phyloP scores from a whole-genome alignment of 2,113 vertebrate genomes.

The Cyprinodon tularosa region DNA sequence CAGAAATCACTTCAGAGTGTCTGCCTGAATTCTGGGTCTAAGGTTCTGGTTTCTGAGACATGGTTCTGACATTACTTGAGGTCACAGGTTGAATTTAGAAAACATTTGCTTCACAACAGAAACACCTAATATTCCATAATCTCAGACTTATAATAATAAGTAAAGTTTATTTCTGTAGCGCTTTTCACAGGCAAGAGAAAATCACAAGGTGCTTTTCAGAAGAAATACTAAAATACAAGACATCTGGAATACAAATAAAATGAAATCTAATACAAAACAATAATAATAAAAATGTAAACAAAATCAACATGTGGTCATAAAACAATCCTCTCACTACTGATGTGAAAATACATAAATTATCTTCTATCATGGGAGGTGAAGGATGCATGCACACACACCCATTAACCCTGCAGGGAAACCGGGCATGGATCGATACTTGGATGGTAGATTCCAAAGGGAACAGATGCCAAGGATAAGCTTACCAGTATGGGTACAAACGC shows the following conservation, averaged over 20 bases:
- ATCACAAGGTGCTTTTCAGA: not conserved
- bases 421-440: not conserved
- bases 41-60: too few species aligned
- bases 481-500: not conserved
- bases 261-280: not conserved
- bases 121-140: too few species aligned
- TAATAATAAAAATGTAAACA: not conserved
- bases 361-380: not conserved
- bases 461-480: constrained; percentile 1
- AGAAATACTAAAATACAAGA: not conserved
- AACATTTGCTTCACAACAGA: too few species aligned
- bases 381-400: not conserved
- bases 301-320: not conserved
- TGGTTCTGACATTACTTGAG: too few species aligned
- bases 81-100: too few species aligned
- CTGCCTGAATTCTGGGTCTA: too few species aligned
- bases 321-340: too few species aligned
- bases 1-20: too few species aligned
- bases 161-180: too few species aligned
- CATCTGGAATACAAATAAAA: not conserved
- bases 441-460: not conserved
- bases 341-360: too few species aligned
- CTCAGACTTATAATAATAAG: too few species aligned
- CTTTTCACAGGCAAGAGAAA: not conserved
- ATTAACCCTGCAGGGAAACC: too few species aligned